phyloP scores from a whole-genome alignment of 2,797 vertebrate species.

The Mus caroli region DNA sequence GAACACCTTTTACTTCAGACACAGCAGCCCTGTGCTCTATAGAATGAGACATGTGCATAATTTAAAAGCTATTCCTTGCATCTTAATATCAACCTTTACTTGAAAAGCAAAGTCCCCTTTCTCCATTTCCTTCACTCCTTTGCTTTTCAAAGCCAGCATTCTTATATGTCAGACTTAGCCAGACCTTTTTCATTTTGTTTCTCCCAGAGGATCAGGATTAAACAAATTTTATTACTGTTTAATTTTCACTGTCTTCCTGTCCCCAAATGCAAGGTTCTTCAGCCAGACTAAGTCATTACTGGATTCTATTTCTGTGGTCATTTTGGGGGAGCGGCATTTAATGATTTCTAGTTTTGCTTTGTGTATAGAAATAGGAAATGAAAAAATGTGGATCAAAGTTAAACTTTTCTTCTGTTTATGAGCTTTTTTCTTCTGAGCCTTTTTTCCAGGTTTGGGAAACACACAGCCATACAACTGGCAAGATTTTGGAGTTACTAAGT shows the following conservation, averaged over 20 bases:
- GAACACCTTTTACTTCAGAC: constrained; percentile 62
- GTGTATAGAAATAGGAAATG: constrained; percentile 58
- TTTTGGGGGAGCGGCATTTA: constrained; percentile 68
- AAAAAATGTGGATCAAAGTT: constrained; percentile 34
- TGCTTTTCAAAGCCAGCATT: constrained; percentile 65
- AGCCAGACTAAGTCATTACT: constrained; percentile 73
- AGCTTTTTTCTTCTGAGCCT: constrained; percentile 6
- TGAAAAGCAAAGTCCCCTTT: constrained; percentile 57
- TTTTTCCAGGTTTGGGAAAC: constrained; percentile 17
- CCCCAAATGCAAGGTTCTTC: constrained; percentile 61
- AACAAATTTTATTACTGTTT: constrained; percentile 73
- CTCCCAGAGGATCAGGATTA: constrained; percentile 66
- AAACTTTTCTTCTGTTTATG: constrained; percentile 17
- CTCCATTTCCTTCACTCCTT: not conserved
- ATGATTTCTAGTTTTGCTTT: constrained; percentile 57
- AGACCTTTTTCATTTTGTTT: constrained; percentile 67
- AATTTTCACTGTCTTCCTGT: constrained; percentile 77
- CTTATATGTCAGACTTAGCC: constrained; percentile 70
- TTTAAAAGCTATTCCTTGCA: constrained; percentile 72
- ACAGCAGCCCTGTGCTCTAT: constrained; percentile 42
- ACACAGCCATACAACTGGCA: not conserved
- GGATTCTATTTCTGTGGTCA: constrained; percentile 81
- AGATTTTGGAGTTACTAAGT: constrained; percentile 37
- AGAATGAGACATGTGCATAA: constrained; percentile 69
- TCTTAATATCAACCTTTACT: constrained; percentile 68